A percentile compares a stretch with the other conserved stretches of the same genome.
Evolutionary conservation across 2,797 vertebrate genomes (phyloP).

Genomic region (Acanthiza pusilla): DNA sequence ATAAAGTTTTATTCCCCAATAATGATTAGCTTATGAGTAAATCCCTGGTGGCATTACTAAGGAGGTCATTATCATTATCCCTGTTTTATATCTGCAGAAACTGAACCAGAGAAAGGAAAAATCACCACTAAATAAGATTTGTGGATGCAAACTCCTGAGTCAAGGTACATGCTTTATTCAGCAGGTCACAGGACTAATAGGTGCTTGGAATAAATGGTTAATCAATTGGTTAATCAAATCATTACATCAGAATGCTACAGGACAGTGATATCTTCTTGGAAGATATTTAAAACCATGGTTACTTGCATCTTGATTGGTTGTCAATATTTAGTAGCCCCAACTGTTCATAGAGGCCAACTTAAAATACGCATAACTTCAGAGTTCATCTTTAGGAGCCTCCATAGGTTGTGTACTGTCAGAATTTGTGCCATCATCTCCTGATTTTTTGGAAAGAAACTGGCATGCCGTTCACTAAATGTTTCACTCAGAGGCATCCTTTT

Average conservation of each 20-base stretch:
- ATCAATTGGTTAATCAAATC: not conserved
- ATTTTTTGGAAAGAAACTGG: not conserved
- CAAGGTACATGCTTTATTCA: not conserved
- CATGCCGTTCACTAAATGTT: not conserved
- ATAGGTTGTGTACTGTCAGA: not conserved
- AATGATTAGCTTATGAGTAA: slow-evolving; percentile 63
- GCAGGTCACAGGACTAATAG: not conserved
- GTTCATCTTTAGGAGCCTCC: not conserved
- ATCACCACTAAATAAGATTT: slow-evolving; percentile 8
- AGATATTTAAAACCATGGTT: not conserved
- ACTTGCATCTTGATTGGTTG: not conserved
- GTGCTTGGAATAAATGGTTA: not conserved
- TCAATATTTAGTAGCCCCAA: not conserved
- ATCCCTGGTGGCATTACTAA: slow-evolving; percentile 31
- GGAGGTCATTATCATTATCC: slow-evolving; percentile 56
- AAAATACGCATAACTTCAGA: not conserved
- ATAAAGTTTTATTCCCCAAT: slow-evolving; percentile 51
- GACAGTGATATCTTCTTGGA: not conserved
- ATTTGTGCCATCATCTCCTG: not conserved
- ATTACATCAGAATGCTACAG: not conserved
- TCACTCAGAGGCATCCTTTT: not conserved
- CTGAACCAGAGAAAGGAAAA: slow-evolving; percentile 9
- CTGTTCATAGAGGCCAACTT: not conserved
- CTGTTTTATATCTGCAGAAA: slow-evolving; percentile 33
- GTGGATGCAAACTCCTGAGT: not conserved